Evolutionary conservation across 2,113 vertebrate species (phyloP), one percentile per base, ranked within the genome.

Genomic region (Hipposideros armiger): DNA sequence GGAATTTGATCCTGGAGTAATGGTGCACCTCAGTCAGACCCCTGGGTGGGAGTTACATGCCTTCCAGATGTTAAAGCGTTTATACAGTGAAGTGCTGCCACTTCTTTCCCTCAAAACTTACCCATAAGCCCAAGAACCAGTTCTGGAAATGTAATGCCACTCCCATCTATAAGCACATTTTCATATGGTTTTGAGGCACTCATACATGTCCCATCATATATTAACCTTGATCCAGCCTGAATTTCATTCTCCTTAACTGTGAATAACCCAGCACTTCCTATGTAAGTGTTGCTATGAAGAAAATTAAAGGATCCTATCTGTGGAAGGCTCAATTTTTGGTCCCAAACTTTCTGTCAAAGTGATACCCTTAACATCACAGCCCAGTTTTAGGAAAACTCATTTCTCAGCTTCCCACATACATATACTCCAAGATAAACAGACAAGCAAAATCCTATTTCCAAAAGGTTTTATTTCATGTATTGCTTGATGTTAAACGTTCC

Each of bases 381-480:
- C 47, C 17, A n/a, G 15, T 62, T 52, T 72, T 77, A 82, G 36
- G 28, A 70, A 89, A 96, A 66, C 20, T 40, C 32, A 95, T 77
- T 94, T 82, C 19, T 64, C 36, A 52, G 50, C 72, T 70, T 56
- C 15, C n/a, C n/a, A 47, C 0, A 50, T 32, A 91, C 22, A 64
- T 64, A 62, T 10, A 8, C 32, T 67, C 58, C 45, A 76, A 87
- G 45, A 28, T 19, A 78, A 85, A 74, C 14, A 58, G 62, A 58
- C 56, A 52, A 77, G 50, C 69, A 93, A 70, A 78, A 36, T 72
- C 6, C 1, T 77, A 56, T 50, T 93, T 89, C 15, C 28, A 90
- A 70, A 70, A 95, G 14, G 42, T 77, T 95, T 92, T 69, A 91
- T 87, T 93, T 77, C 74, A 58, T 45, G 17, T 84, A 40, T 36